Conservation (phyloP, 2,888 invertebrate species). For the Acronicta aceris region DNA sequence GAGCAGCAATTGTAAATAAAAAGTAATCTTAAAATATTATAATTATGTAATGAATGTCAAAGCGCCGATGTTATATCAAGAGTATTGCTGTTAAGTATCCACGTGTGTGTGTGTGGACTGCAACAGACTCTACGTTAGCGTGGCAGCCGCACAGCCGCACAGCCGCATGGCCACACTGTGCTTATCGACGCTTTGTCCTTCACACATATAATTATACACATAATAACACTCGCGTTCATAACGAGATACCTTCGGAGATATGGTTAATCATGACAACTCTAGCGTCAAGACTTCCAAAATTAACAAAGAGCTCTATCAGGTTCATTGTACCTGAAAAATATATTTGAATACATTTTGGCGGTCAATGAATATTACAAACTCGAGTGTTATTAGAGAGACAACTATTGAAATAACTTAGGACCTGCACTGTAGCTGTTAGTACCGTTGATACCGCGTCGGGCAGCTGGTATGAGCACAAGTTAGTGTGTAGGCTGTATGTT, state of each 20-base stretch:
- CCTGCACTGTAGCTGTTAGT: neutral
- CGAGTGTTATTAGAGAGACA: neutral
- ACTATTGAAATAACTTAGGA: neutral
- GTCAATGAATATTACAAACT: neutral
- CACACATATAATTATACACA: slow-evolving; percentile 20
- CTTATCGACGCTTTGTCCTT: slow-evolving; percentile 58
- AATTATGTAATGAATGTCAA: slow-evolving; percentile 66
- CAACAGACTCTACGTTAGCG: slow-evolving; percentile 47
- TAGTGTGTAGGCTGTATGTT: neutral
- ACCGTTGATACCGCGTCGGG: neutral
- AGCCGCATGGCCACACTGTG: too few relatives aligned
- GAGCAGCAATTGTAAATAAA: neutral
- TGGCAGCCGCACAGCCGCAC: too few relatives aligned
- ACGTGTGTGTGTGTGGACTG: too few relatives aligned
- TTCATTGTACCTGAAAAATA: neutral
- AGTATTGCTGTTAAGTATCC: slow-evolving; percentile 33
- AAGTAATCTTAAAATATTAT: neutral
- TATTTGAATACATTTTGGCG: neutral
- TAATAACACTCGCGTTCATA: slow-evolving; percentile 20
- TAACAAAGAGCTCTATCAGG: too few relatives aligned
- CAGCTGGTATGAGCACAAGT: neutral
- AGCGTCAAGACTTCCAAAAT: too few relatives aligned
- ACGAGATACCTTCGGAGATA: neutral
- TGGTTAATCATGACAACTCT: too few relatives aligned
- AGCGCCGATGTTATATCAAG: slow-evolving; percentile 55